These are phyloP conservation scores for Microtus richardsoni DNA, from an alignment of 2,113 vertebrate species.

Conservation along the genomic window DNA sequence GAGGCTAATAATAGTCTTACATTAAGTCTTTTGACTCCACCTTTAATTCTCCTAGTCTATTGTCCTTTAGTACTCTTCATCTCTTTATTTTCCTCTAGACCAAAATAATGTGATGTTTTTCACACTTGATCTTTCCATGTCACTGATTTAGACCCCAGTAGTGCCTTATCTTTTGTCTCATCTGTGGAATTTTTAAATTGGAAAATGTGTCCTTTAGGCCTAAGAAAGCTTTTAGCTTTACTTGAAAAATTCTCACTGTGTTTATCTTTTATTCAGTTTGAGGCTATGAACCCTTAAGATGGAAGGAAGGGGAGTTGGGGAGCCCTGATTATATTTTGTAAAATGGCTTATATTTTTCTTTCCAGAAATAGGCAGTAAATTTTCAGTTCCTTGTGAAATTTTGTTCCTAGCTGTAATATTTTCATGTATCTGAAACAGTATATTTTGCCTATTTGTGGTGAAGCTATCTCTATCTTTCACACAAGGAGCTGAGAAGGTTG, in stretches of 20 bases:
- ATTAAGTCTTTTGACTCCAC: not conserved
- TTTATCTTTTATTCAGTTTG: not conserved
- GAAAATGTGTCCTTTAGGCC: conserved; percentile 21
- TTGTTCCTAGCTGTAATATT: not conserved
- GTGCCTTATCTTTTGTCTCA: conserved; percentile 20
- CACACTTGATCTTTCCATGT: conserved; percentile 33
- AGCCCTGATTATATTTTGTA: not conserved
- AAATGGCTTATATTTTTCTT: not conserved
- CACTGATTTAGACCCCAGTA: not conserved
- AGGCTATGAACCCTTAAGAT: not conserved
- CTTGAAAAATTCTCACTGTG: conserved; percentile 40
- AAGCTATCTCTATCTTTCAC: not conserved
- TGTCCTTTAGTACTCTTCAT: not conserved
- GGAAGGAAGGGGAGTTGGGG: not conserved
- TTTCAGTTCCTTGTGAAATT: not conserved
- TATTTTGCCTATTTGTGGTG: no score
- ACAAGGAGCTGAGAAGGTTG: not conserved
- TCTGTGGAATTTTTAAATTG: conserved; percentile 40
- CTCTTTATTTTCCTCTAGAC: conserved; percentile 8
- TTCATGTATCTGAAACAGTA: not conserved
- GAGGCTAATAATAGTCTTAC: conserved; percentile 30
- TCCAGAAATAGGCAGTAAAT: no score
- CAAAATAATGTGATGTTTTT: not conserved
- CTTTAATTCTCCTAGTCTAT: conserved; percentile 43
- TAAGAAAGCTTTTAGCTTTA: not conserved